Evolutionary conservation across 2,113 vertebrate genomes (phyloP).

Genomic region (Vulpes vulpes): DNA sequence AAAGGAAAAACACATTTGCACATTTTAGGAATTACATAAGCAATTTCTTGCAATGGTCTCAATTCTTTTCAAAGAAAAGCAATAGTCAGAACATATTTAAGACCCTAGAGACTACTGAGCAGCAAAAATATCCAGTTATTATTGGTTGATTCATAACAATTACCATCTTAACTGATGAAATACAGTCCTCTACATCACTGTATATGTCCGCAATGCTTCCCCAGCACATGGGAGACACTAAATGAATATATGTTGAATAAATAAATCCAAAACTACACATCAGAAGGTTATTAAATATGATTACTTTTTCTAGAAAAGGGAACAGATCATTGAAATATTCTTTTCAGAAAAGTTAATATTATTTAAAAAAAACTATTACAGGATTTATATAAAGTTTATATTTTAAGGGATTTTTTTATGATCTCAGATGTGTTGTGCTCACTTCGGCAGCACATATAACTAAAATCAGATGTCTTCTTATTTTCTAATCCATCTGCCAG

Average conservation of each 20-base stretch:
- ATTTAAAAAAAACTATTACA: background rate
- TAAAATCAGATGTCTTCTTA: background rate
- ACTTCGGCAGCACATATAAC: too few relatives aligned
- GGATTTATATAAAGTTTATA: background rate
- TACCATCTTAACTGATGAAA: background rate
- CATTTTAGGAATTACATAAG: background rate
- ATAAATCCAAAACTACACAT: background rate
- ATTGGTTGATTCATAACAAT: background rate
- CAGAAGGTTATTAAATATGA: background rate
- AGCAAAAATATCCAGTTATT: background rate
- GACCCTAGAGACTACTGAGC: background rate
- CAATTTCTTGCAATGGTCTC: background rate
- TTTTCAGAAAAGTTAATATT: background rate
- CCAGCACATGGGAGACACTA: too few relatives aligned
- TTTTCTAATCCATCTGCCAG: background rate
- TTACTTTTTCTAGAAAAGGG: background rate
- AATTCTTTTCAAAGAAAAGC: slow-evolving; percentile 8
- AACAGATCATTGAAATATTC: background rate
- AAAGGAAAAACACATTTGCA: slow-evolving; percentile 72
- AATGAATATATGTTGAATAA: background rate
- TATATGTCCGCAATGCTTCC: too few relatives aligned
- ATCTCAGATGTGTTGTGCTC: too few relatives aligned
- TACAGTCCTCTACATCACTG: background rate
- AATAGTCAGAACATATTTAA: background rate
- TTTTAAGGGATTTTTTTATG: background rate